Conservation (phyloP, 92 coral and sea anemone genomes). For the Diadumene lineata region DNA sequence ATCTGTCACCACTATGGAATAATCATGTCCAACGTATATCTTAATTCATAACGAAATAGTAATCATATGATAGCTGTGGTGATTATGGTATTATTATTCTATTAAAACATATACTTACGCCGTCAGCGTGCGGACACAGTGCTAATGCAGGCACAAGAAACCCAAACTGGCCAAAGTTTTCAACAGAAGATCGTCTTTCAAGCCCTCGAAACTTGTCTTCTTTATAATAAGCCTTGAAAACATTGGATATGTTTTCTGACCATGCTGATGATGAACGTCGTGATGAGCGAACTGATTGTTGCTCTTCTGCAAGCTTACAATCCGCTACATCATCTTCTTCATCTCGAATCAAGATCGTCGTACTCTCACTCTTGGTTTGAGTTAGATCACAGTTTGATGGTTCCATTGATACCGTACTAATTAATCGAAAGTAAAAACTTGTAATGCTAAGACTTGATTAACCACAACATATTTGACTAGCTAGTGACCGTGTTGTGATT, state of each 20-base stretch:
- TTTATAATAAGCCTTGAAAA: not conserved
- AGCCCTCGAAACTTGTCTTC: constrained; percentile 57
- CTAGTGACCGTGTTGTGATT: constrained; percentile 13
- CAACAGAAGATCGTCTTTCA: constrained; percentile 77
- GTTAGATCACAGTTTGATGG: constrained; percentile 6
- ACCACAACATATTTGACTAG: constrained; percentile 3
- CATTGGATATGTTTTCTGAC: constrained; percentile 29
- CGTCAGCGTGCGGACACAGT: constrained; percentile 76
- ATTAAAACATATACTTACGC: constrained; percentile 53
- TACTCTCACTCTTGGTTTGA: constrained; percentile 23
- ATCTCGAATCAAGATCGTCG: constrained; percentile 37
- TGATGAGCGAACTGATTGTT: constrained; percentile 14
- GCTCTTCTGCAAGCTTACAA: not conserved
- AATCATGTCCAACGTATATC: too few relatives aligned
- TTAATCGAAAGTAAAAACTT: too few relatives aligned
- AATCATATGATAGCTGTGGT: not conserved
- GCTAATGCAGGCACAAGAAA: constrained; percentile 85
- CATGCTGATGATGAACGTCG: constrained; percentile 53
- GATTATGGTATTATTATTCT: not conserved
- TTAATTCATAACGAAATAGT: not conserved
- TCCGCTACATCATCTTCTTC: constrained; percentile 12
- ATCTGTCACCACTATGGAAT: too few relatives aligned
- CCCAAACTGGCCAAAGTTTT: constrained; percentile 89
- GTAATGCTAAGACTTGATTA: not conserved
- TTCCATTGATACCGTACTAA: constrained; percentile 2